These are phyloP conservation scores for Oophaga pumilio DNA, from an alignment of 2,113 vertebrate species.

Conservation along the genomic window DNA sequence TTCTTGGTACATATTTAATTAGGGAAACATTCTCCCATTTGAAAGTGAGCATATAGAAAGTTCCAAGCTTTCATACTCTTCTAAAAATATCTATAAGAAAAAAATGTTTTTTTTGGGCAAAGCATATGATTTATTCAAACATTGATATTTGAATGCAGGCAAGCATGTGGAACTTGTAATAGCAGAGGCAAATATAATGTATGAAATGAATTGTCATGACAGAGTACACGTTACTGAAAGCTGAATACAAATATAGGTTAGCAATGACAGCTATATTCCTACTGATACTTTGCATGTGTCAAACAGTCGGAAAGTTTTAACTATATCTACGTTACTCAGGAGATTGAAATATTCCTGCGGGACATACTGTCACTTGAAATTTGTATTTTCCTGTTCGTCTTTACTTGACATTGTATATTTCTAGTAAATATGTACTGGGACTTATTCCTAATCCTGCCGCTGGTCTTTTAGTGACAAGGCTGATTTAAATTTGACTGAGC, in stretches of 20 bases:
- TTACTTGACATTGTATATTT: constrained; percentile 52
- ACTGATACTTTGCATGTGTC: constrained; percentile 53
- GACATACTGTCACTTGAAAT: constrained; percentile 49
- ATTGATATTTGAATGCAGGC: neutral
- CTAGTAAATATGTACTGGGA: constrained; percentile 41
- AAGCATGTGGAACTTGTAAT: constrained; percentile 47
- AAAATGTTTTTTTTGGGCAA: neutral
- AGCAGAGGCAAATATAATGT: constrained; percentile 1
- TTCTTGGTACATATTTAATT: neutral
- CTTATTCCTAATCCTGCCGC: constrained; percentile 30
- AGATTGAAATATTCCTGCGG: constrained; percentile 46
- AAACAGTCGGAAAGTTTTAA: constrained; percentile 50
- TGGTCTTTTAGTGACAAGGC: constrained; percentile 29
- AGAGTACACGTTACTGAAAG: neutral
- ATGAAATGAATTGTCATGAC: constrained; percentile 28
- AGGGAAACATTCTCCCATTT: neutral
- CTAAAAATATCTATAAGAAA: neutral
- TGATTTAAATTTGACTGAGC: constrained; percentile 34
- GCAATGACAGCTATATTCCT: constrained; percentile 40
- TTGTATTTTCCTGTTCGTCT: constrained; percentile 39
- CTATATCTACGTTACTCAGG: constrained; percentile 43
- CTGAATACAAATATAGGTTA: constrained; percentile 21
- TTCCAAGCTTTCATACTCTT: neutral
- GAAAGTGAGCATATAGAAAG: neutral
- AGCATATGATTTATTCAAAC: constrained; percentile 24